Conservation (phyloP, 2,113 vertebrate genomes). For the Okapia johnstoni region DNA sequence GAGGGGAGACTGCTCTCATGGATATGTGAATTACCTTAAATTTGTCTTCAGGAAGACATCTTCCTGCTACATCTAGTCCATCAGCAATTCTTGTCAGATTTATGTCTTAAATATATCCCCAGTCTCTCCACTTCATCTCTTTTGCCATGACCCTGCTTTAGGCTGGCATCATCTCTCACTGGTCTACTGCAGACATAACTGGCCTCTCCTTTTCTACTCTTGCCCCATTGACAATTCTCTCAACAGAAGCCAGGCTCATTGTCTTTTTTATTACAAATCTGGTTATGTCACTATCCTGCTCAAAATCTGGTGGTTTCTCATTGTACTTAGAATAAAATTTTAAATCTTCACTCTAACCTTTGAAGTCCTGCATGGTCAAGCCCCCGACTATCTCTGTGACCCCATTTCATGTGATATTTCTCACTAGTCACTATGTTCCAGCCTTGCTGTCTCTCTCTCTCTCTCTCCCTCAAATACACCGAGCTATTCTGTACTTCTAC, state of each 20-base stretch:
- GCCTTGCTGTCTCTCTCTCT: not conserved
- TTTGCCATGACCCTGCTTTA: not conserved
- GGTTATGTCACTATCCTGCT: not conserved
- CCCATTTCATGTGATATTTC: not conserved
- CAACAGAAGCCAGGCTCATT: not conserved
- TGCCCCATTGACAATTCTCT: not conserved
- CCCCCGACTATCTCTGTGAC: not conserved
- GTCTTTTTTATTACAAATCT: not conserved
- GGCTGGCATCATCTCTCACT: not conserved
- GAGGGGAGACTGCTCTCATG: not conserved
- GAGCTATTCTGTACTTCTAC: not conserved
- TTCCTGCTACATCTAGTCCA: not conserved
- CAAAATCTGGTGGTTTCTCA: not conserved
- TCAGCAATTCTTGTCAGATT: not conserved
- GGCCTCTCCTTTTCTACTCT: not conserved
- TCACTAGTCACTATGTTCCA: not conserved
- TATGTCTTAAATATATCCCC: not conserved
- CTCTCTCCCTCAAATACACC: not conserved
- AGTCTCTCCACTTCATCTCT: not conserved
- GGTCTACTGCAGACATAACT: not conserved
- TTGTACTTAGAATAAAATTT: not conserved
- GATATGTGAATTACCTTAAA: not conserved
- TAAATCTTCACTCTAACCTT: not conserved
- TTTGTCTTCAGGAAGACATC: not conserved
- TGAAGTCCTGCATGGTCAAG: not conserved